These are phyloP conservation scores for Syngnathus acus DNA, from an alignment of 2,797 vertebrate species.

Conservation along the genomic window DNA sequence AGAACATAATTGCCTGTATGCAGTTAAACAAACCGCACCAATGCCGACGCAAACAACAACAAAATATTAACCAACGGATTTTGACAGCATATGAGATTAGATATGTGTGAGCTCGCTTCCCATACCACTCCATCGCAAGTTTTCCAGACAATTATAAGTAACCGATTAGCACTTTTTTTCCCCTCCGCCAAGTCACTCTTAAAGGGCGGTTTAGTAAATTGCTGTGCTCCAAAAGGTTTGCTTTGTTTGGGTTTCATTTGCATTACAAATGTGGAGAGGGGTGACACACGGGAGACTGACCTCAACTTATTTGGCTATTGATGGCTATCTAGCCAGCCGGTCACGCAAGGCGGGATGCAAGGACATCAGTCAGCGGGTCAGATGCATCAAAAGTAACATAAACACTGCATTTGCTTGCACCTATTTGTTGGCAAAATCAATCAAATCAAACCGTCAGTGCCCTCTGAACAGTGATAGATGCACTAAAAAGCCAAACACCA, in stretches of 20 bases:
- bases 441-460: slow-evolving; percentile 9
- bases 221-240: slow-evolving; percentile 64
- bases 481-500: slow-evolving; percentile 4
- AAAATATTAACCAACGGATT: background rate
- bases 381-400: slow-evolving; percentile 7
- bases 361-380: slow-evolving; percentile 41
- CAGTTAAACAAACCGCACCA: background rate
- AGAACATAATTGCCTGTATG: slow-evolving; percentile 10
- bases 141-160: slow-evolving; percentile 13
- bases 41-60: slow-evolving; percentile 3
- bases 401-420: background rate
- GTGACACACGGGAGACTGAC: slow-evolving; percentile 55
- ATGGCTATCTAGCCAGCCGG: slow-evolving; percentile 66
- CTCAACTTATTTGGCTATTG: slow-evolving; percentile 75
- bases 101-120: background rate
- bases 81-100: background rate
- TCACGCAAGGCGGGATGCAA: slow-evolving; percentile 65
- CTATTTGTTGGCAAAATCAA: background rate
- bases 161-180: slow-evolving; percentile 11
- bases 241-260: slow-evolving; percentile 75
- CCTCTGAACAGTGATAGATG: slow-evolving; percentile 9
- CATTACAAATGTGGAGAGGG: slow-evolving; percentile 70
- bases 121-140: too few relatives aligned
- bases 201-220: slow-evolving; percentile 34
- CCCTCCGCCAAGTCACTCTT: slow-evolving; percentile 9